Percentiles rank a stretch among this genome's conserved stretches.
These are phyloP conservation scores for Cryptus armator DNA, from an alignment of 2,888 invertebrate species.

Conservation along the genomic window DNA sequence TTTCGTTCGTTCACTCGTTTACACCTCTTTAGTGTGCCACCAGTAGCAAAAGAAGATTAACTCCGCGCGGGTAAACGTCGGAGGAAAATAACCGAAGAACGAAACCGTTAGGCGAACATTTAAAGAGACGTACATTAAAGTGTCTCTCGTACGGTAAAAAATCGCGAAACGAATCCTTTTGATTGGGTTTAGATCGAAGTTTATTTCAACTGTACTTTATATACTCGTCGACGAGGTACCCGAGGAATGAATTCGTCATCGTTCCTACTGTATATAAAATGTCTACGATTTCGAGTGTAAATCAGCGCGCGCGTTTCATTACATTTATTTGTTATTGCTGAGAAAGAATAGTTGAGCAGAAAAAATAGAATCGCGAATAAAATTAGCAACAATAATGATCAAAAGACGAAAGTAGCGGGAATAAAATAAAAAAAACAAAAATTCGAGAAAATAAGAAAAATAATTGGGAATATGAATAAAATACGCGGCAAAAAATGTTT, in stretches of 20 bases:
- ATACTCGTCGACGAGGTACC: background rate
- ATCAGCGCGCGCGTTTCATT: background rate
- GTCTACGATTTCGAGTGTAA: background rate
- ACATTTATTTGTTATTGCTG: too few relatives aligned
- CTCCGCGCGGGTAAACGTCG: background rate
- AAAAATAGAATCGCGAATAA: too few relatives aligned
- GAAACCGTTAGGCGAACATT: slow-evolving; percentile 14
- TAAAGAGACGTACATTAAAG: slow-evolving; percentile 8
- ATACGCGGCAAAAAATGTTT: too few relatives aligned
- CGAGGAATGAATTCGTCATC: background rate
- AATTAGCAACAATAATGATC: too few relatives aligned
- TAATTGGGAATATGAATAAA: too few relatives aligned
- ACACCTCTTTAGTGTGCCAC: background rate
- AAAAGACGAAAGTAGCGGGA: too few relatives aligned
- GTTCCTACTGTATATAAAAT: background rate
- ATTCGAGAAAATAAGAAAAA: too few relatives aligned
- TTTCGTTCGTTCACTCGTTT: slow-evolving; percentile 22
- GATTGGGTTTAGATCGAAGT: slow-evolving; percentile 12
- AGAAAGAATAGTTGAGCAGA: too few relatives aligned
- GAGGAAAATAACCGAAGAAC: background rate
- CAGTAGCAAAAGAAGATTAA: background rate
- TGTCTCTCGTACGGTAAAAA: slow-evolving; percentile 29
- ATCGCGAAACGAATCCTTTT: slow-evolving; percentile 39
- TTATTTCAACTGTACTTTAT: slow-evolving; percentile 13
- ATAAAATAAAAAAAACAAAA: too few relatives aligned